Conservation (phyloP, 2,797 vertebrate species). For the Muscicapa comitata region DNA sequence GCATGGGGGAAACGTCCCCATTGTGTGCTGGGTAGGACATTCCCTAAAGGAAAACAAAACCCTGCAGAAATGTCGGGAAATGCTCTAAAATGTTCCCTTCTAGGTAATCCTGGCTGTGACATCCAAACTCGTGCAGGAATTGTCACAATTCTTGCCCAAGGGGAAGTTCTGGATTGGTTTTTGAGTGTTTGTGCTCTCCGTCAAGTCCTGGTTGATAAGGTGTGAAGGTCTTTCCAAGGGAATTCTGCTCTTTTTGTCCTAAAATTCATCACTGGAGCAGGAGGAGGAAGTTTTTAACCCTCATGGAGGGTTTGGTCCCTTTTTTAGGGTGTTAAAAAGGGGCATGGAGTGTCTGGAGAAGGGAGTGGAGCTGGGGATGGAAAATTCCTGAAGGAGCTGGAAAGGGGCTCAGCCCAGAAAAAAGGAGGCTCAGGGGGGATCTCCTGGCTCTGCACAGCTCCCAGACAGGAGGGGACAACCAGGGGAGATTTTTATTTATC, state of each 20-base stretch:
- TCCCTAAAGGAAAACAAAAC: not conserved
- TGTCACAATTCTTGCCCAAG: not conserved
- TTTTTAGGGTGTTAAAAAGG: not conserved
- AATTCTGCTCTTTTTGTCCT: accelerated
- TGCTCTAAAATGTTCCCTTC: not conserved
- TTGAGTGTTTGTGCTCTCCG: not conserved
- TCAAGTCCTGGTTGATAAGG: not conserved
- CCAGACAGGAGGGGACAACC: not conserved
- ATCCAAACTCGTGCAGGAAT: not conserved
- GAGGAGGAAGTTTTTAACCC: not conserved
- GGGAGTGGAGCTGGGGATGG: not conserved
- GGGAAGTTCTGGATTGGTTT: not conserved
- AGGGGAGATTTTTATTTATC: too few species aligned
- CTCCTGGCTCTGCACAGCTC: not conserved
- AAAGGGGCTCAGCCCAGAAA: not conserved
- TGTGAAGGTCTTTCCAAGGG: not conserved
- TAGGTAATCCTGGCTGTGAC: accelerated
- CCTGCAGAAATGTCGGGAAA: not conserved
- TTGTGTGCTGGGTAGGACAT: not conserved
- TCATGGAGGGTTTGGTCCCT: accelerated
- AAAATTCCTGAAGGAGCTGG: not conserved
- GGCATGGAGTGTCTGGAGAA: not conserved
- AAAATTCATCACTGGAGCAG: accelerated
- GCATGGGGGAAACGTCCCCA: not conserved
- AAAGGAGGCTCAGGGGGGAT: not conserved